Percentiles rank a stretch among this genome's conserved stretches.
Conservation (phyloP, 2,797 vertebrate species). For the Tangara arthus region DNA sequence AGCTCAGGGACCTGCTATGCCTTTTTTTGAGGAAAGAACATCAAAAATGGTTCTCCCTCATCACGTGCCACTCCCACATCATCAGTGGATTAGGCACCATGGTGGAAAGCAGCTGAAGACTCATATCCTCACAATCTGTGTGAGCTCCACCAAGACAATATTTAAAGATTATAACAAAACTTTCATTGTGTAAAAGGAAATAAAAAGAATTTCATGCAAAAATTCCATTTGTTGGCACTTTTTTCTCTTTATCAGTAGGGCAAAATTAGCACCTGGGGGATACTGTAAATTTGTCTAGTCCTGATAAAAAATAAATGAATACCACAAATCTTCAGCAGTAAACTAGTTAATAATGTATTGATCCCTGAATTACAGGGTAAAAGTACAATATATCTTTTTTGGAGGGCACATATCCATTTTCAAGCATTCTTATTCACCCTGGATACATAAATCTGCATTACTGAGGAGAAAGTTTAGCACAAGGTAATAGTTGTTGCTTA, state of each 20-base stretch:
- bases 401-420: background rate
- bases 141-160: background rate
- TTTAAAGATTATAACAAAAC: background rate
- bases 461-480: background rate
- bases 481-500: background rate
- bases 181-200: background rate
- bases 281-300: background rate
- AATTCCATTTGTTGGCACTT: background rate
- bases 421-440: background rate
- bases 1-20: accelerated
- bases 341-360: constrained; percentile 43
- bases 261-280: background rate
- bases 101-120: background rate
- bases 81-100: background rate
- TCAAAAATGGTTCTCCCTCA: background rate
- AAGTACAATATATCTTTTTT: background rate
- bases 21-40: background rate
- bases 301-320: constrained; percentile 27
- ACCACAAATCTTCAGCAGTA: constrained; percentile 17
- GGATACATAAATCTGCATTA: background rate
- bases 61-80: accelerated
- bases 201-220: background rate
- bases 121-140: background rate
- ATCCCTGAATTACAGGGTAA: background rate
- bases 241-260: background rate